Percentiles rank a stretch among this genome's conserved stretches.
These are phyloP conservation scores for Noctua fimbriata DNA, from an alignment of 2,888 invertebrate species.

Conservation along the genomic window DNA sequence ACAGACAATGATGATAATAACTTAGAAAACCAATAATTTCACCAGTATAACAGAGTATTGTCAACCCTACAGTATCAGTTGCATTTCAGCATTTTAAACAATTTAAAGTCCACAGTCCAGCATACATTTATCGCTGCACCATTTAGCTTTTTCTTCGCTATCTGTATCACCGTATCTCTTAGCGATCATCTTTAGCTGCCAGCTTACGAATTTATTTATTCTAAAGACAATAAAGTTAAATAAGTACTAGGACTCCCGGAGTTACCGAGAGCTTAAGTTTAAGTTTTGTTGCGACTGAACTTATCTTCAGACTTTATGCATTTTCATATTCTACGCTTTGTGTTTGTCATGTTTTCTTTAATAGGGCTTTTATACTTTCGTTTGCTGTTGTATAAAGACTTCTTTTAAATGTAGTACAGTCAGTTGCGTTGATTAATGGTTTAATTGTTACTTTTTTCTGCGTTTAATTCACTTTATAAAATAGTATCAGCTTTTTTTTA, in stretches of 20 bases:
- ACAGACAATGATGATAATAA: not conserved
- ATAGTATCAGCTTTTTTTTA: too few relatives aligned
- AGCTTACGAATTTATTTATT: slow-evolving; percentile 69
- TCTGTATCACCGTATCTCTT: slow-evolving; percentile 63
- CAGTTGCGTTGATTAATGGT: not conserved
- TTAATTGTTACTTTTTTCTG: not conserved
- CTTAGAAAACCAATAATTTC: not conserved
- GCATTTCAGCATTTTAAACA: not conserved
- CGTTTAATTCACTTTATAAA: not conserved
- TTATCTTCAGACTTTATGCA: slow-evolving; percentile 60
- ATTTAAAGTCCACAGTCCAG: not conserved
- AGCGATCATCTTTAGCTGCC: slow-evolving; percentile 68
- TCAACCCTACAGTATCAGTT: not conserved
- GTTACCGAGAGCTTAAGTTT: slow-evolving; percentile 42
- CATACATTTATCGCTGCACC: slow-evolving; percentile 30
- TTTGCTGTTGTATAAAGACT: not conserved
- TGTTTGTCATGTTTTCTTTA: slow-evolving; percentile 10
- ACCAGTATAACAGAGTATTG: not conserved
- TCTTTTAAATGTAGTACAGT: not conserved
- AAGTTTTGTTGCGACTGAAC: slow-evolving; percentile 54
- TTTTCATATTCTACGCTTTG: slow-evolving; percentile 47
- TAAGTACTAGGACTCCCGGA: slow-evolving; percentile 67
- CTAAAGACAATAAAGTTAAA: slow-evolving; percentile 67
- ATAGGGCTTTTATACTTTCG: not conserved
- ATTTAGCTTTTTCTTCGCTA: slow-evolving; percentile 46